A percentile compares a stretch with the other conserved stretches of the same genome.
These are phyloP conservation scores for Tapera naevia DNA, from an alignment of 2,797 vertebrate species.

Conservation along the genomic window DNA sequence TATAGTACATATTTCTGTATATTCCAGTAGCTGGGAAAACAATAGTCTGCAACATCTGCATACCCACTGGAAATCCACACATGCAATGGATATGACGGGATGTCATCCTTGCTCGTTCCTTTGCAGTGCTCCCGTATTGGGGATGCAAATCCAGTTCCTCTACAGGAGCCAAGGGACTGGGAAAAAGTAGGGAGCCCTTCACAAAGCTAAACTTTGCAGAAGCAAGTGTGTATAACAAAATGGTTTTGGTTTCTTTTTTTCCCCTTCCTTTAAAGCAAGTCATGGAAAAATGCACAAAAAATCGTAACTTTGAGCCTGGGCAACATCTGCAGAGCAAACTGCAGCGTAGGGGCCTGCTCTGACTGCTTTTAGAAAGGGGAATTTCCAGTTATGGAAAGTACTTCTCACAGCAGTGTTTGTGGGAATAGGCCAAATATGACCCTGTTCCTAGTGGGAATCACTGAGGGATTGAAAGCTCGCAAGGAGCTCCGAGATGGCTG, in stretches of 20 bases:
- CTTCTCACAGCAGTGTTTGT: not conserved
- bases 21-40: slow-evolving; percentile 1
- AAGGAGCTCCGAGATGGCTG: not conserved
- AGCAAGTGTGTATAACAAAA: not conserved
- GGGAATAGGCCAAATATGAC: not conserved
- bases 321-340: not conserved
- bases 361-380: not conserved
- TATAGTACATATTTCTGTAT: slow-evolving; percentile 15
- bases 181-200: not conserved
- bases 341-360: not conserved
- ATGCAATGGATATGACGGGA: not conserved
- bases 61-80: not conserved
- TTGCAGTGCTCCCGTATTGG: not conserved
- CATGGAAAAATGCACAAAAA: not conserved
- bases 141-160: not conserved
- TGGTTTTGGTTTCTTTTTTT: not conserved
- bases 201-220: not conserved
- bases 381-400: not conserved
- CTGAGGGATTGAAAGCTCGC: not conserved
- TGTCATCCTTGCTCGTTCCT: not conserved
- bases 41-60: not conserved
- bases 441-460: not conserved
- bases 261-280: not conserved
- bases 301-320: not conserved
- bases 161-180: not conserved